These are phyloP conservation scores for Anhinga anhinga DNA, from an alignment of 2,113 vertebrate species.

Conservation along the genomic window DNA sequence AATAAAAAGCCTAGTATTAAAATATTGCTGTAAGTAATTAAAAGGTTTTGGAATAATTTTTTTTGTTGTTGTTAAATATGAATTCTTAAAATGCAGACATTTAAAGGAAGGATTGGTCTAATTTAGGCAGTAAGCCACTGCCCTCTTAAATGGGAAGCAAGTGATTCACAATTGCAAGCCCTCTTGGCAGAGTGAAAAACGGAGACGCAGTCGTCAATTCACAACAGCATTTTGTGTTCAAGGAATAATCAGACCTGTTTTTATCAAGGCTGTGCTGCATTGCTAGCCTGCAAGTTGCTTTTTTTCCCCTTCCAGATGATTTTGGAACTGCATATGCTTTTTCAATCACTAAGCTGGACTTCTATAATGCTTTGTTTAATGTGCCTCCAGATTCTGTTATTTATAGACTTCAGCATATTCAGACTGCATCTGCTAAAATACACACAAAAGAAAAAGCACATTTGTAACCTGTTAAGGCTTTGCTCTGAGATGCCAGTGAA, in stretches of 20 bases:
- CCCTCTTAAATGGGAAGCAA: slow-evolving; percentile 16
- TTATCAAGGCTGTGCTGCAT: neutral
- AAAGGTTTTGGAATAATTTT: neutral
- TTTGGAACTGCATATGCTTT: slow-evolving; percentile 51
- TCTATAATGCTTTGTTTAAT: slow-evolving; percentile 53
- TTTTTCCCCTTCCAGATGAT: slow-evolving; percentile 16
- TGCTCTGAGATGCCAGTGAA: neutral
- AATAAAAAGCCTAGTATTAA: neutral
- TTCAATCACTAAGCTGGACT: slow-evolving; percentile 50
- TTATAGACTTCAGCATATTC: slow-evolving; percentile 63
- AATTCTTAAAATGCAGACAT: neutral
- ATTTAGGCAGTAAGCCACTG: neutral
- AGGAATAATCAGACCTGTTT: slow-evolving; percentile 51
- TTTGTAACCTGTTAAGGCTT: slow-evolving; percentile 37
- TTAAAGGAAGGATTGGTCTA: neutral
- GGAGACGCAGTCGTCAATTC: slow-evolving; percentile 36
- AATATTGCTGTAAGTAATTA: neutral
- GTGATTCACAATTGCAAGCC: slow-evolving; percentile 45
- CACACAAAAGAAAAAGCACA: slow-evolving; percentile 13
- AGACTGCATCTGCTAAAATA: slow-evolving; percentile 52
- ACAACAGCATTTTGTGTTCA: slow-evolving; percentile 42
- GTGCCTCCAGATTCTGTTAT: slow-evolving; percentile 62
- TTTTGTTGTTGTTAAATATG: neutral
- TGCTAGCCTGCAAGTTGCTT: slow-evolving; percentile 1
- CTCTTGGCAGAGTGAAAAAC: slow-evolving; percentile 32